Conservation (phyloP, 2,797 vertebrate genomes). For the Cercopithecus diana region DNA sequence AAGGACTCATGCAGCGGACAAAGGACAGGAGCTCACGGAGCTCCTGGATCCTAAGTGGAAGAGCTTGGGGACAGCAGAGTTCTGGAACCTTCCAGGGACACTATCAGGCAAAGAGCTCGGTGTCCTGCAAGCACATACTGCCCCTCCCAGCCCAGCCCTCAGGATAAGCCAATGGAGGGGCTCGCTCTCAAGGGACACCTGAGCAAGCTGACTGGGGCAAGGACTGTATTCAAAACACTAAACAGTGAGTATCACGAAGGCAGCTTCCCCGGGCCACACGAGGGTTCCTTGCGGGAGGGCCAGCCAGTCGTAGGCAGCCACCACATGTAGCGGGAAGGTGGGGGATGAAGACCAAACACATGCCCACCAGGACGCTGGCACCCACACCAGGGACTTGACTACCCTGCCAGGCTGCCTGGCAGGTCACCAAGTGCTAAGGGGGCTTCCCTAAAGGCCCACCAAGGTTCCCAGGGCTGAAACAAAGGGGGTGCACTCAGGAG, state of each 20-base stretch:
- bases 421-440: background rate
- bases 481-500: background rate
- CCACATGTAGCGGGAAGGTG: accelerated
- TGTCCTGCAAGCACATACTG: background rate
- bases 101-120: background rate
- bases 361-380: background rate
- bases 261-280: background rate
- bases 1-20: background rate
- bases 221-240: background rate
- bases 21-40: background rate
- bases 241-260: background rate
- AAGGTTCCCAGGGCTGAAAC: background rate
- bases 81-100: background rate
- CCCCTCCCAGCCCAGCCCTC: background rate
- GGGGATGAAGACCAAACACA: background rate
- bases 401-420: background rate
- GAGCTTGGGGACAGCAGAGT: too few species aligned
- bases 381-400: background rate
- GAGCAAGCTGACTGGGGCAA: background rate
- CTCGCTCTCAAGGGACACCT: background rate
- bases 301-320: background rate
- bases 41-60: background rate
- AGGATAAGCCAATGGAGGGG: accelerated
- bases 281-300: background rate
- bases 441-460: background rate